Conservation (phyloP, 23 tunicate genomes). For the Trididemnum clinides region DNA sequence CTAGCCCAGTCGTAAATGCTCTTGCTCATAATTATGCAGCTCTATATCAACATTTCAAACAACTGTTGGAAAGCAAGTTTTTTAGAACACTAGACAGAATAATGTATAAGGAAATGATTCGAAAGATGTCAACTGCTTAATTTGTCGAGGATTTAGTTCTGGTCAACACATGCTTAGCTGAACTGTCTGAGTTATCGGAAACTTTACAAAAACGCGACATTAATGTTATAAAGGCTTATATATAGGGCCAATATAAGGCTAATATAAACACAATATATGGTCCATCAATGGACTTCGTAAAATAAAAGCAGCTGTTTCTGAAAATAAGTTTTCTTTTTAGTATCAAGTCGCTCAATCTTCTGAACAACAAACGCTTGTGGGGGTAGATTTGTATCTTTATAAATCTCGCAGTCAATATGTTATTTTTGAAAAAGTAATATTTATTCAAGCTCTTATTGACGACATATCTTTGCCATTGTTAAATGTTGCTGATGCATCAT, state of each 20-base stretch:
- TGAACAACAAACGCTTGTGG: neutral
- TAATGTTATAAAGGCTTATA: neutral
- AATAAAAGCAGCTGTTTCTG: no score
- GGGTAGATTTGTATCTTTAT: neutral
- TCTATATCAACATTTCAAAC: neutral
- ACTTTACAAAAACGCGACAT: neutral
- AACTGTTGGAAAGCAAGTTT: neutral
- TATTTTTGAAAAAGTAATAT: neutral
- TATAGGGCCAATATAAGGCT: neutral
- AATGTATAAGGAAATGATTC: neutral
- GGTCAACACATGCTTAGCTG: neutral
- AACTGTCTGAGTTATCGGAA: neutral
- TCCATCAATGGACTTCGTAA: no score
- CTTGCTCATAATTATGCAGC: neutral
- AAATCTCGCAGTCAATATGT: neutral
- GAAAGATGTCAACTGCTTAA: neutral
- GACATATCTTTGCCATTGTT: no score
- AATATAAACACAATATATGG: neutral
- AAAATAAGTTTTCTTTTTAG: neutral
- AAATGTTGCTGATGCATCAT: no score
- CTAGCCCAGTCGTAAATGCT: no score
- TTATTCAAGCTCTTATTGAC: no score
- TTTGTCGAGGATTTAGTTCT: neutral
- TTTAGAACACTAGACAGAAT: neutral
- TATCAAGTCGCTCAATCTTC: neutral